These are phyloP conservation scores for Orchestia grillus DNA, from an alignment of 1,140 invertebrate genomes.

Conservation along the genomic window DNA sequence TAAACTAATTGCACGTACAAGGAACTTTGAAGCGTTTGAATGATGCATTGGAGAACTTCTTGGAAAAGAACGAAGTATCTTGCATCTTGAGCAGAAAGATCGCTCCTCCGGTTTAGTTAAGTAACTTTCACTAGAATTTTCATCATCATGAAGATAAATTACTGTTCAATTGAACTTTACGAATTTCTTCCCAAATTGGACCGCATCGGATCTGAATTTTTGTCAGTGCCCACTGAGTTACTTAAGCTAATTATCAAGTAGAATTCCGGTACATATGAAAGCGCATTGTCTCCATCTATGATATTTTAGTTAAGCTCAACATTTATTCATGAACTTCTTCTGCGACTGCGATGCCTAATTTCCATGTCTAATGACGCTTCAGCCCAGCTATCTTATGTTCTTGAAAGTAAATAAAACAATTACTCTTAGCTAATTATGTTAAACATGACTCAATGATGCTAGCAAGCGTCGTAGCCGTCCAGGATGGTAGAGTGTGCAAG, in stretches of 20 bases:
- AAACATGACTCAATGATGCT: not conserved
- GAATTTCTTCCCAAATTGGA: not conserved
- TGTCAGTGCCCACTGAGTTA: not conserved
- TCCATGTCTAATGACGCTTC: conserved; percentile 26
- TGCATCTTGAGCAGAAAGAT: not conserved
- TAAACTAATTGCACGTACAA: not conserved
- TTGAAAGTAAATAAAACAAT: not conserved
- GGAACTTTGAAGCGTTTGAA: not conserved
- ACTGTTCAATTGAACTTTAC: not conserved
- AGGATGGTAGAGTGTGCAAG: not conserved
- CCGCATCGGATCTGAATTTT: not conserved
- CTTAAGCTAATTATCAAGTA: not conserved
- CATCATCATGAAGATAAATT: not conserved
- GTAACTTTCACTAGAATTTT: not conserved
- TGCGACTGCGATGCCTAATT: not conserved
- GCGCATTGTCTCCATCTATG: not conserved
- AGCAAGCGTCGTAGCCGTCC: not conserved
- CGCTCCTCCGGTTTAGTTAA: not conserved
- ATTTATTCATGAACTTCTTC: not conserved
- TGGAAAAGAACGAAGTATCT: not conserved
- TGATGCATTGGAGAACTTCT: not conserved
- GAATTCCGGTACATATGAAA: not conserved
- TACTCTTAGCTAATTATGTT: not conserved
- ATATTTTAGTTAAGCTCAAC: not conserved
- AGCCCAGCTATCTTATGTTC: not conserved